Conservation (phyloP, 2,888 invertebrate genomes). For the Aphidius colemani region DNA sequence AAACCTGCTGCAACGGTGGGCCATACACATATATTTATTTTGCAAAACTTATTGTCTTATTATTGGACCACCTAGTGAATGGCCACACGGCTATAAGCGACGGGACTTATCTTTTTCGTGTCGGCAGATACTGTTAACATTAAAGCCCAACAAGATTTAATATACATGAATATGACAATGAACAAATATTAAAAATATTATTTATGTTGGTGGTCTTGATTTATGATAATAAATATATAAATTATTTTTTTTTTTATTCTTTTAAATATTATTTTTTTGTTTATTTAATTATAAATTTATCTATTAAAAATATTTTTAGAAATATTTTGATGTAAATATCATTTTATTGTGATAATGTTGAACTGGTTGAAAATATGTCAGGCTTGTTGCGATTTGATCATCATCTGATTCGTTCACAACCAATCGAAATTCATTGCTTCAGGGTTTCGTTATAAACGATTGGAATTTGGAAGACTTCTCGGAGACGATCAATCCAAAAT, state of each 20-base stretch:
- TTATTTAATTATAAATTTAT: no score
- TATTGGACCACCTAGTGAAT: conserved; percentile 57
- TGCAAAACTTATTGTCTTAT: conserved; percentile 54
- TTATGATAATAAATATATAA: no score
- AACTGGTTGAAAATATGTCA: conserved; percentile 7
- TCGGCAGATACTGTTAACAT: no score
- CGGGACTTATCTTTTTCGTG: no score
- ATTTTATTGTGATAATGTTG: background rate
- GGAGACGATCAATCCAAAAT: background rate
- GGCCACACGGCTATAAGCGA: conserved; percentile 14
- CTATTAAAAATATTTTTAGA: background rate
- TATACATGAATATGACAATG: conserved; percentile 1
- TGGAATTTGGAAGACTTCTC: conserved; percentile 26
- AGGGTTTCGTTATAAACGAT: conserved; percentile 21
- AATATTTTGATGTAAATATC: background rate
- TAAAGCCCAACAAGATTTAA: background rate
- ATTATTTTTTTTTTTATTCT: no score
- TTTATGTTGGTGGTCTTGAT: background rate
- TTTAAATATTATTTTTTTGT: no score
- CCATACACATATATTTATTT: conserved; percentile 16
- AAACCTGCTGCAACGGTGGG: background rate
- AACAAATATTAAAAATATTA: background rate
- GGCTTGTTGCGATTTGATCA: conserved; percentile 1
- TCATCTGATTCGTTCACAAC: background rate
- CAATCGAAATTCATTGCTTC: conserved; percentile 17